Evolutionary conservation across 1,140 invertebrate genomes (phyloP).

Genomic region (Tetragonula clypearis): DNA sequence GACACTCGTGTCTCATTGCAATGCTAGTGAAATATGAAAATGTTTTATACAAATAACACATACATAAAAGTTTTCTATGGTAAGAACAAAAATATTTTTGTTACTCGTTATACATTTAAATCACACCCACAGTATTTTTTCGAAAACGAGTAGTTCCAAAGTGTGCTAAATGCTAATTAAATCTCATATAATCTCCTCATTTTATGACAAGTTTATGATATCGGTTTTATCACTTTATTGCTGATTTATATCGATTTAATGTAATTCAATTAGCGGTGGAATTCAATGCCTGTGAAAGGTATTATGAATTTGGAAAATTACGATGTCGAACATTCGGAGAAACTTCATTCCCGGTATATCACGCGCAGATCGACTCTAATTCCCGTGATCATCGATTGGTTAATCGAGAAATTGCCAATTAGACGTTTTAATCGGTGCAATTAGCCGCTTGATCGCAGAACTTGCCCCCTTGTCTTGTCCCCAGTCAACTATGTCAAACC

Average conservation of each 20-base stretch:
- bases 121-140: no score
- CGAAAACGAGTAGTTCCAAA: neutral
- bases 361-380: constrained; percentile 2
- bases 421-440: constrained; percentile 56
- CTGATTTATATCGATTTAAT: neutral
- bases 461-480: neutral
- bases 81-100: no score
- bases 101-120: no score
- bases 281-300: constrained; percentile 13
- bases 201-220: neutral
- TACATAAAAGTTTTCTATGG: no score
- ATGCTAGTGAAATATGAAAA: no score
- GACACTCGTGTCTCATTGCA: no score
- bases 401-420: constrained; percentile 49
- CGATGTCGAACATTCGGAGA: neutral
- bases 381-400: constrained; percentile 42
- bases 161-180: neutral
- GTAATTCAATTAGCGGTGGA: neutral
- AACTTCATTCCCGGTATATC: neutral
- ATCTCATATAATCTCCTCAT: neutral
- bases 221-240: neutral
- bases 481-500: constrained; percentile 19
- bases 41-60: no score
- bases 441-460: constrained; percentile 47
- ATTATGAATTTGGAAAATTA: neutral